These are phyloP conservation scores for Ditylenchus dipsaci DNA, from an alignment of 1,140 invertebrate genomes.

Conservation along the genomic window DNA sequence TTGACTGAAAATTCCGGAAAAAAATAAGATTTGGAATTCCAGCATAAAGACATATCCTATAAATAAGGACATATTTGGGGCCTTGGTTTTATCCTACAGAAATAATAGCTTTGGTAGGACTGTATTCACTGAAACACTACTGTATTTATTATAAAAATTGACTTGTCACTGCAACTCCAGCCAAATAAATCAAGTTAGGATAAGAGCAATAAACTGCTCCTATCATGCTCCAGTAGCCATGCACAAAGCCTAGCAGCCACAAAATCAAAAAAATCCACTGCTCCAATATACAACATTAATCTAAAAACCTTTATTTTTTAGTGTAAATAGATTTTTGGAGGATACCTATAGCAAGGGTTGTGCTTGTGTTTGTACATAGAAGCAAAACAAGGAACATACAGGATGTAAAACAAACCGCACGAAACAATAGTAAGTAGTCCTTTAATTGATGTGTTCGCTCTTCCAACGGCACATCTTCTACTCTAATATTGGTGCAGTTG, in stretches of 20 bases:
- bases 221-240: slow-evolving; percentile 26
- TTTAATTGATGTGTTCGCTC: slow-evolving; percentile 22
- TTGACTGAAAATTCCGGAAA: no score
- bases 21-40: no score
- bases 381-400: slow-evolving; percentile 23
- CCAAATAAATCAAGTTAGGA: slow-evolving; percentile 24
- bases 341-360: background rate
- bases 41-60: no score
- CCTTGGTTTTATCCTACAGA: no score
- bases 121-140: no score
- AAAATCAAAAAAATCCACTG: slow-evolving; percentile 13
- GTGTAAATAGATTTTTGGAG: no score
- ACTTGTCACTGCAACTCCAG: background rate
- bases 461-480: slow-evolving; percentile 26
- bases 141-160: no score
- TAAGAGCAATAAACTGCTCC: slow-evolving; percentile 25
- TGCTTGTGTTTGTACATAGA: slow-evolving; percentile 32
- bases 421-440: slow-evolving; percentile 16
- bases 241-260: slow-evolving; percentile 20
- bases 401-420: slow-evolving; percentile 19
- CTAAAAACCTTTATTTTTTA: background rate
- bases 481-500: slow-evolving; percentile 27
- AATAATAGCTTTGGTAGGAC: no score
- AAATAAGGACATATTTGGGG: no score
- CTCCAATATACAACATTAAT: slow-evolving; percentile 32